Evolutionary conservation across 2,888 invertebrate genomes (phyloP), one percentile per base, ranked within the genome.

Genomic region (Drosophila aldrichi): DNA sequence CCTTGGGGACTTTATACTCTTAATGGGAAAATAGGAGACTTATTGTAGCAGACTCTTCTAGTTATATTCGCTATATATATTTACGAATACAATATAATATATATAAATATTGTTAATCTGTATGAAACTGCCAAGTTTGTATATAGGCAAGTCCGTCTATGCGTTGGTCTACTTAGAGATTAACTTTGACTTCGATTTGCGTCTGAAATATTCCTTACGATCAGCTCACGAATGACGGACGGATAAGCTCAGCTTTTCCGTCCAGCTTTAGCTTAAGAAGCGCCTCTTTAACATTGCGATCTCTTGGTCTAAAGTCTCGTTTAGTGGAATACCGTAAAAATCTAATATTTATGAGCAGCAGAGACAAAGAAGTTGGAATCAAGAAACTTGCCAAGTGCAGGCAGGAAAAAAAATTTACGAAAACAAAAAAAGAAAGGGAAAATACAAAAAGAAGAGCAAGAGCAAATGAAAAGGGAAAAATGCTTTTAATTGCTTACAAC

Each of bases 261-360:
- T 6, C 6, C 25, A 6, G 25, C 25, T 25, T 25, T 6, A 25
- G 25, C 8, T 44, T 14, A 1, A 16, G 25, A 5, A n/a, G 9
- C 16, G 25, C 4, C 16, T 25, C 46, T 10, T 4, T 16, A 9
- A n/a, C 9, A 16, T 25, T 0, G 4, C 18, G 32, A 49, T 49
- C 48, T 49, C 6, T 14, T 32, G 14, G 49, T 32, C 7, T 7
- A n/a, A 36, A 10, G 32, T 34, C 10, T 51, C 16, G 8, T 2
- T 29, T 9, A 20, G 41, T 41, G 14, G 22, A 10, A 14, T 49
- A 16, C 57, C 5, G 61, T 55, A 46, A 52, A 64, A 78, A 81
- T 87, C 74, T 44, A 78, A 86, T 76, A 80, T 82, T 75, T 85
- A 75, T 85, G 70, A 74, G 67, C 46, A 25, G 52, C 40, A 20